A percentile compares a stretch with the other conserved stretches of the same genome.
Evolutionary conservation across 2,888 invertebrate genomes (phyloP).

Genomic region (Cyaniris semiargus): DNA sequence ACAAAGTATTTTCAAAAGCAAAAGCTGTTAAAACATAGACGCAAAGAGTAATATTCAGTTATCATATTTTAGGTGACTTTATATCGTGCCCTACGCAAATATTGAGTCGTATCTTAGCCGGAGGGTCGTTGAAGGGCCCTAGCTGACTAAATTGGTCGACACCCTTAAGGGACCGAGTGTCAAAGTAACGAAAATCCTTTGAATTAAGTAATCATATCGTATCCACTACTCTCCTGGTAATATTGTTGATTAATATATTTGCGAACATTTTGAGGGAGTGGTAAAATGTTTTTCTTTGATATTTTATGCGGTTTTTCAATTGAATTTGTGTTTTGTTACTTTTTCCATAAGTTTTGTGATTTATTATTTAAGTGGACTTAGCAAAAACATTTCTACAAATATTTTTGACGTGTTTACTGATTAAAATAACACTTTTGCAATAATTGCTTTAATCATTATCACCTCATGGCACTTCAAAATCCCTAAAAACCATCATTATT

Average conservation of each 20-base stretch:
- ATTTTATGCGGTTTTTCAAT: background rate
- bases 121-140: slow-evolving; percentile 11
- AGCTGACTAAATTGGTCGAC: slow-evolving; percentile 10
- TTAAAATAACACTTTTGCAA: background rate
- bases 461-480: background rate
- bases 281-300: background rate
- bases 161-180: slow-evolving; percentile 11
- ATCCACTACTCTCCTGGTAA: slow-evolving; percentile 20
- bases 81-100: slow-evolving; percentile 7
- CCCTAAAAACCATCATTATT: background rate
- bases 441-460: background rate
- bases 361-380: background rate
- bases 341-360: background rate
- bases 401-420: background rate
- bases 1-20: background rate
- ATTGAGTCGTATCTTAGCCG: slow-evolving; percentile 13
- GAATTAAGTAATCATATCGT: slow-evolving; percentile 20
- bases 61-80: background rate
- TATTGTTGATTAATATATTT: background rate
- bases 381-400: background rate
- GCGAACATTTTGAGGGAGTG: background rate
- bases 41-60: background rate
- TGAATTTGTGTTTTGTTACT: background rate
- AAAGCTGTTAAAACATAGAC: background rate
- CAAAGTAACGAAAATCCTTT: slow-evolving; percentile 26